phyloP scores from a whole-genome alignment of 2,888 invertebrate species.

The Pteria penguin region DNA sequence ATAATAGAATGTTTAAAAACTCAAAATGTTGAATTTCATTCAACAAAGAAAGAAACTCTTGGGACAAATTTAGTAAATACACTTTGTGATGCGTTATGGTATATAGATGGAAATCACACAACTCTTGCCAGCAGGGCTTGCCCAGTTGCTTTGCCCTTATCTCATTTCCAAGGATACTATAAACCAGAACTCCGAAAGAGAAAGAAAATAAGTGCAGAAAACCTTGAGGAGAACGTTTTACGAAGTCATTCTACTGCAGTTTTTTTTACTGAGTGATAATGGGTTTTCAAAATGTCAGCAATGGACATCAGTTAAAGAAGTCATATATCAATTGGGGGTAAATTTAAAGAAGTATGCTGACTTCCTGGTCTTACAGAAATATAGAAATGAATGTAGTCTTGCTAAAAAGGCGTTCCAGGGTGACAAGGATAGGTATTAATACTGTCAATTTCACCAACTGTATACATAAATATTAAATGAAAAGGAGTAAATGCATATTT shows the following conservation, averaged over 20 bases:
- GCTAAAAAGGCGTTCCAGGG: no score
- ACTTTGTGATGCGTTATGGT: conserved; percentile 6
- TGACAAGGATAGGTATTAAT: no score
- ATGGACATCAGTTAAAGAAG: conserved; percentile 6
- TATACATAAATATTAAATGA: no score
- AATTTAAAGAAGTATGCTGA: neutral
- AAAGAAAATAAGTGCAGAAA: neutral
- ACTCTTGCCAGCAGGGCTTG: neutral
- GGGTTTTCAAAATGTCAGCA: conserved; percentile 15
- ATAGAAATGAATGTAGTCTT: no score
- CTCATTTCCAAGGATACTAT: conserved; percentile 16
- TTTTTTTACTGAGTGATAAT: conserved; percentile 1
- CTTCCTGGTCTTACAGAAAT: no score
- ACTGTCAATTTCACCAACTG: no score
- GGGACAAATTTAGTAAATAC: conserved; percentile 17
- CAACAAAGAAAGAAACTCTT: conserved; percentile 7
- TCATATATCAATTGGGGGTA: neutral
- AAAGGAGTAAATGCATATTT: no score
- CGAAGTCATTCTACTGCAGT: conserved; percentile 14
- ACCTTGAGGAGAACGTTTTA: neutral
- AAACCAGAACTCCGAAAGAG: conserved; percentile 1
- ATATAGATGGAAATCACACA: conserved; percentile 16
- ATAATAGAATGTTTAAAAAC: conserved; percentile 11
- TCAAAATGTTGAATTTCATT: conserved; percentile 10
- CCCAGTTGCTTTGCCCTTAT: neutral